phyloP scores from a whole-genome alignment of 2,797 vertebrate species.

The Orientallactaga sibirica region DNA sequence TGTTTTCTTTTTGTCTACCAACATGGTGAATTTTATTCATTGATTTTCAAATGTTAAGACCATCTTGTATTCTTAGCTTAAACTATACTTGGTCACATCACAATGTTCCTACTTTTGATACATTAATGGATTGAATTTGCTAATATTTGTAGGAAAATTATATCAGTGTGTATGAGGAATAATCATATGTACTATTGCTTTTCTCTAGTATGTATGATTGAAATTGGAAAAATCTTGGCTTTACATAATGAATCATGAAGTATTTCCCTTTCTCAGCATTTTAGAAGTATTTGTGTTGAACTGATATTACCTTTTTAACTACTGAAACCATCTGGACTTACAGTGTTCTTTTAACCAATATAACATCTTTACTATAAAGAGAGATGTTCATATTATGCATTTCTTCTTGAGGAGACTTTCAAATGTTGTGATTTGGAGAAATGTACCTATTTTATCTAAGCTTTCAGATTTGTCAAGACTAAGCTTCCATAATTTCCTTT shows the following conservation, averaged over 20 bases:
- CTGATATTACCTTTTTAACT: background rate
- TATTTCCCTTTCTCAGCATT: background rate
- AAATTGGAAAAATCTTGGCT: background rate
- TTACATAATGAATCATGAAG: background rate
- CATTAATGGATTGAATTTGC: background rate
- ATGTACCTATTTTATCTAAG: background rate
- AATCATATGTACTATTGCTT: background rate
- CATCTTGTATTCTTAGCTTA: background rate
- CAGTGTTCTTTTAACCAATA: background rate
- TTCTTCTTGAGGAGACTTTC: conserved; percentile 23
- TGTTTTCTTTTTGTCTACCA: conserved; percentile 4
- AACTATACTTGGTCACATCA: background rate
- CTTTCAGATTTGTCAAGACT: conserved; percentile 14
- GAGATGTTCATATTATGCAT: background rate
- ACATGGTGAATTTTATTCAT: background rate
- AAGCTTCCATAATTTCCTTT: background rate
- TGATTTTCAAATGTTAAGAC: conserved; percentile 48
- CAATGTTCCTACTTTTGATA: background rate
- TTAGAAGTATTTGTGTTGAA: background rate
- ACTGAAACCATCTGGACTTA: background rate
- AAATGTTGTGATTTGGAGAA: conserved; percentile 41
- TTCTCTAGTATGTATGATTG: background rate
- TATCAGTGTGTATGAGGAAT: background rate
- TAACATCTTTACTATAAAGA: conserved; percentile 27
- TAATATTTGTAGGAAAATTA: conserved; percentile 23